These are phyloP conservation scores for Dryomyza anilis DNA, from an alignment of 2,888 invertebrate genomes.

Conservation along the genomic window DNA sequence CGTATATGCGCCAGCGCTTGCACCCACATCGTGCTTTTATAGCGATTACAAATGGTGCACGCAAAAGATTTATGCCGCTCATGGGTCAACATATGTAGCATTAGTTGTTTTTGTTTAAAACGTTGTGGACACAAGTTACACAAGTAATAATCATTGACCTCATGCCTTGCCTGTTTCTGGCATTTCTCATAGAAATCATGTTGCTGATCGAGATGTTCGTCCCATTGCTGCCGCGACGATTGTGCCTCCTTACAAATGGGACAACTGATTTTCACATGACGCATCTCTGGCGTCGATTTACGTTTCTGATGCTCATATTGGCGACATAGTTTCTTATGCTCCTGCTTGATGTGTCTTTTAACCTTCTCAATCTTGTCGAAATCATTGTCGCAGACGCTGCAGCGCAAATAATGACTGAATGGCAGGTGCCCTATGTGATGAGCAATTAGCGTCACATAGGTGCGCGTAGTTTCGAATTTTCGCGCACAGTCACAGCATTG, in stretches of 20 bases:
- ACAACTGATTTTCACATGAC: slow-evolving; percentile 12
- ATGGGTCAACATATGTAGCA: slow-evolving; percentile 20
- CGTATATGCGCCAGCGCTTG: slow-evolving; percentile 1
- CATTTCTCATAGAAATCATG: slow-evolving; percentile 22
- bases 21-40: background rate
- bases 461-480: background rate
- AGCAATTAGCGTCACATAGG: background rate
- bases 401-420: slow-evolving; percentile 14
- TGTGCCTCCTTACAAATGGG: slow-evolving; percentile 24
- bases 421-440: slow-evolving; percentile 29
- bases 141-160: slow-evolving; percentile 10
- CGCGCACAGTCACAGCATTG: slow-evolving; percentile 25
- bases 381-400: slow-evolving; percentile 24
- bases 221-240: slow-evolving; percentile 5
- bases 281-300: background rate
- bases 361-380: background rate
- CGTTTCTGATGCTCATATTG: background rate
- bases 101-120: no score
- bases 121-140: slow-evolving; percentile 17
- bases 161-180: background rate
- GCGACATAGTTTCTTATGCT: slow-evolving; percentile 15
- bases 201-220: slow-evolving; percentile 17
- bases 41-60: slow-evolving; percentile 25
- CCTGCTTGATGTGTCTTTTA: slow-evolving; percentile 7
- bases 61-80: slow-evolving; percentile 19